These are phyloP conservation scores for Eupleurogrammus muticus DNA, from an alignment of 2,797 vertebrate genomes.

Conservation along the genomic window DNA sequence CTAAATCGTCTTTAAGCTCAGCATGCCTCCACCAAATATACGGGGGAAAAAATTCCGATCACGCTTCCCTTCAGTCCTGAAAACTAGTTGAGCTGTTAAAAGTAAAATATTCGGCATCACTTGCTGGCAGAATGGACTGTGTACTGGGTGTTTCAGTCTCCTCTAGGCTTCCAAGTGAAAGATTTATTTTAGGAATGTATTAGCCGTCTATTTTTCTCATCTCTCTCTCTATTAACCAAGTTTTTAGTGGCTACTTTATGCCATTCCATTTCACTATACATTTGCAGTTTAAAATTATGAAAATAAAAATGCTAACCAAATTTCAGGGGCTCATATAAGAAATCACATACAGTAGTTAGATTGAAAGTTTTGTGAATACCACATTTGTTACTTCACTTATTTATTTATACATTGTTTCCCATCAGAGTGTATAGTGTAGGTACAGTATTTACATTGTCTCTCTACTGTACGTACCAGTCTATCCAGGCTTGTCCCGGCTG, in stretches of 20 bases:
- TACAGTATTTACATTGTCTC: background rate
- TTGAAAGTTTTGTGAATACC: background rate
- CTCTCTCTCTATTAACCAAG: background rate
- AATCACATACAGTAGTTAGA: too few relatives aligned
- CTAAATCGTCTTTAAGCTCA: conserved; percentile 46
- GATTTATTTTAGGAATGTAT: conserved; percentile 16
- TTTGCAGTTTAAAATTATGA: background rate
- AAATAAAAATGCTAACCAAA: background rate
- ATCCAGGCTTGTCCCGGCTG: conserved; percentile 93
- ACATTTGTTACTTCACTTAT: background rate
- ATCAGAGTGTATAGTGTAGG: background rate
- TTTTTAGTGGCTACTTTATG: background rate
- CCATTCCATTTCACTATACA: background rate
- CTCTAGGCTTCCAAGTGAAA: conserved; percentile 11
- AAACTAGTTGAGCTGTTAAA: conserved; percentile 16
- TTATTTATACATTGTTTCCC: background rate
- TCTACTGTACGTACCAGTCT: conserved; percentile 88
- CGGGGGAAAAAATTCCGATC: conserved; percentile 22
- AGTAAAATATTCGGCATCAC: background rate
- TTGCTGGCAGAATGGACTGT: conserved; percentile 1
- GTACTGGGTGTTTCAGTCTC: background rate
- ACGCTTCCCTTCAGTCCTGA: conserved; percentile 10
- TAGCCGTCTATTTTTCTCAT: background rate
- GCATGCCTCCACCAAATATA: conserved; percentile 33
- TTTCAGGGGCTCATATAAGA: too few relatives aligned